Conservation (phyloP, 2,797 vertebrate species). For the Mionectes olivaceus region DNA sequence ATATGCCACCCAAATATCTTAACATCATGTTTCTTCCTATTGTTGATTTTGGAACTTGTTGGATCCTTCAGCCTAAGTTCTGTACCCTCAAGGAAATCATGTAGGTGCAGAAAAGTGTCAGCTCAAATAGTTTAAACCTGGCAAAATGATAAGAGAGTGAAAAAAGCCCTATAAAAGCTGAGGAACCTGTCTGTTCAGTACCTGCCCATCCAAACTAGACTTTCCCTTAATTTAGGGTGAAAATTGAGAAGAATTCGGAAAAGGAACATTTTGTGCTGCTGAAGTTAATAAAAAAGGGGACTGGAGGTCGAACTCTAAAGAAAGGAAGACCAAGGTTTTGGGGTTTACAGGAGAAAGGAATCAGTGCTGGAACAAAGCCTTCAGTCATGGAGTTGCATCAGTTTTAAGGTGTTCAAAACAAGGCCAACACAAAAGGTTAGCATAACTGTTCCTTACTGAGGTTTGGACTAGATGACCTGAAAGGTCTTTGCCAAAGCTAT, state of each 20-base stretch:
- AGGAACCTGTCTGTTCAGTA: background rate
- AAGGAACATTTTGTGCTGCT: background rate
- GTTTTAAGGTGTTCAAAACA: constrained; percentile 38
- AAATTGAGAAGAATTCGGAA: background rate
- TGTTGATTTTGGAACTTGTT: background rate
- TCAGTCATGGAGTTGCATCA: background rate
- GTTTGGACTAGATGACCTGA: constrained; percentile 42
- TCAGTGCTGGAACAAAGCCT: background rate
- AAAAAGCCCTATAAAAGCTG: background rate
- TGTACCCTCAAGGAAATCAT: background rate
- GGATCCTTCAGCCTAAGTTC: background rate
- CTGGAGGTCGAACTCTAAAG: background rate
- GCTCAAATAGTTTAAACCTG: background rate
- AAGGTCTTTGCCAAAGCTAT: constrained; percentile 48
- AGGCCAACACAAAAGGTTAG: constrained; percentile 26
- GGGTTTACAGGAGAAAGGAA: background rate
- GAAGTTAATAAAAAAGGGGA: background rate
- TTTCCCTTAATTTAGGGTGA: background rate
- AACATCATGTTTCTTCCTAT: background rate
- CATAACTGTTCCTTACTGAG: background rate
- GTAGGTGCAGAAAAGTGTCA: background rate
- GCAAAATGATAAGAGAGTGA: background rate
- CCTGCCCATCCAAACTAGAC: background rate
- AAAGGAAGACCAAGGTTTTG: background rate
- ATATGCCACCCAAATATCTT: background rate